Percentiles rank a stretch among this genome's conserved stretches.
These are phyloP conservation scores for Dromas ardeola DNA, from an alignment of 2,113 vertebrate genomes.

Conservation along the genomic window DNA sequence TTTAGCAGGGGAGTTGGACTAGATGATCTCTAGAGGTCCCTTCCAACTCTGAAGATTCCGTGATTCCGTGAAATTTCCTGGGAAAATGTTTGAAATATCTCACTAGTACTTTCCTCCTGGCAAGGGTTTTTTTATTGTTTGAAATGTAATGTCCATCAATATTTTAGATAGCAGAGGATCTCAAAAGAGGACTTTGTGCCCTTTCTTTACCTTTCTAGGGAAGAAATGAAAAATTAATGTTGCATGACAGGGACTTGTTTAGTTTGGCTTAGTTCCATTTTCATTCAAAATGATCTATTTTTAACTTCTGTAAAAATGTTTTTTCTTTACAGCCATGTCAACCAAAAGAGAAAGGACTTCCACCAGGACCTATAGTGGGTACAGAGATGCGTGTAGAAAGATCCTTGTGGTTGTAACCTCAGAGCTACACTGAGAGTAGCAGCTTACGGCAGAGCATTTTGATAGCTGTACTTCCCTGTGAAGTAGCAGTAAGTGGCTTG, in stretches of 20 bases:
- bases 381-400: background rate
- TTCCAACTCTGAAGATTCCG: no score
- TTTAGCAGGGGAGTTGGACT: no score
- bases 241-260: background rate
- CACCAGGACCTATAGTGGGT: background rate
- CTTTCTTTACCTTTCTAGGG: background rate
- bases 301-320: background rate
- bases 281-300: background rate
- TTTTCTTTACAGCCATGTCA: background rate
- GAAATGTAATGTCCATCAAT: background rate
- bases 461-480: background rate
- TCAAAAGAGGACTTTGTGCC: background rate
- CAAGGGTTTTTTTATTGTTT: background rate
- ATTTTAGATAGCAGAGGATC: background rate
- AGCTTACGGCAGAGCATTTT: background rate
- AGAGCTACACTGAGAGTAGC: background rate
- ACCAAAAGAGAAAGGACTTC: background rate
- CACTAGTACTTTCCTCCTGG: background rate
- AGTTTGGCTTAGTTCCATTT: background rate
- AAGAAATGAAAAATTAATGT: background rate
- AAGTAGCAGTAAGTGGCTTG: background rate
- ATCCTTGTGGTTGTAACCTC: background rate
- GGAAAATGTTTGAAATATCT: background rate
- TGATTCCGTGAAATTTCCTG: no score
- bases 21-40: no score